Conservation (phyloP, 2,888 invertebrate species). For the Scaptomyza tumidula region DNA sequence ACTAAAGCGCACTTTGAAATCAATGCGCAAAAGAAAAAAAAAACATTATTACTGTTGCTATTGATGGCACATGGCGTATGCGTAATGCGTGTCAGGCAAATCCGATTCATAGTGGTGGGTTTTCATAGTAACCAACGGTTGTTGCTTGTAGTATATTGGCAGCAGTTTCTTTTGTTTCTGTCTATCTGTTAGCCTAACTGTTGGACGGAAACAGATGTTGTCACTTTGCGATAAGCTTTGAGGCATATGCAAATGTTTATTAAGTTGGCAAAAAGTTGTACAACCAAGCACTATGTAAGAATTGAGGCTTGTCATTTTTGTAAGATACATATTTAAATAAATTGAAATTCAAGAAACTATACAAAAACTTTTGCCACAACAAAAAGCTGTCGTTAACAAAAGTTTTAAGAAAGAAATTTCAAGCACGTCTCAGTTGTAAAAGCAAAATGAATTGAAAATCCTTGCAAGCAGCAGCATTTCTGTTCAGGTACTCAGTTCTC, state of each 20-base stretch:
- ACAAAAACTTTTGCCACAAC: constrained; percentile 55
- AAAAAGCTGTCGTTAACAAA: background rate
- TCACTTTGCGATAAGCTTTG: background rate
- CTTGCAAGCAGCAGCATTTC: background rate
- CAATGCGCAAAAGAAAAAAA: background rate
- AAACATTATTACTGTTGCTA: background rate
- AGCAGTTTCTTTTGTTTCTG: background rate
- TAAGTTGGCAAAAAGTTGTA: constrained; percentile 49
- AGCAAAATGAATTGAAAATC: background rate
- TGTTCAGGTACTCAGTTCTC: background rate
- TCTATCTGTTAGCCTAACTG: background rate
- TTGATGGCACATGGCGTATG: constrained; percentile 29
- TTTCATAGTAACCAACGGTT: background rate
- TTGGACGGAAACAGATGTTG: constrained; percentile 45
- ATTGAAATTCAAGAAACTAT: constrained; percentile 54
- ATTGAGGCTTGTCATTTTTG: constrained; percentile 8
- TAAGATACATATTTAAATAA: constrained; percentile 34
- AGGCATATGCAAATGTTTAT: constrained; percentile 59
- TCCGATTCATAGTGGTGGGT: constrained; percentile 14
- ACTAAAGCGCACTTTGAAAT: background rate
- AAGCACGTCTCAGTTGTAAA: constrained; percentile 23
- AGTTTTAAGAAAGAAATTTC: constrained; percentile 13
- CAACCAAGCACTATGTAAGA: constrained; percentile 19
- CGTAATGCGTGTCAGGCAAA: constrained; percentile 24
- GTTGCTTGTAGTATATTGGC: too few relatives aligned